Conservation (phyloP, 92 coral and sea anemone genomes). For the Chrysogorgia sp. region DNA sequence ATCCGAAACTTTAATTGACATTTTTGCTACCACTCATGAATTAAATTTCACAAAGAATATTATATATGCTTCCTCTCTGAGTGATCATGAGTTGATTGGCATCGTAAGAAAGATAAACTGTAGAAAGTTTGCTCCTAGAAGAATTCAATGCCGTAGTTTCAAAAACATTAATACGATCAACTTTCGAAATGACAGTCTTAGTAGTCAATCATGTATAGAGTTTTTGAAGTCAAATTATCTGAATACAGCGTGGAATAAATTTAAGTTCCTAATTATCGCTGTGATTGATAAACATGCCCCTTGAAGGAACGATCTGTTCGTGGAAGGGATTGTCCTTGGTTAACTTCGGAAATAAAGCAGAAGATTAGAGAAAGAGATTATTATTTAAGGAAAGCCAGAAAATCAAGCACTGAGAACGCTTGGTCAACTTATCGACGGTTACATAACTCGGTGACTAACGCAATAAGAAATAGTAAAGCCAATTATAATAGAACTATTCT, state of each 20-base stretch:
- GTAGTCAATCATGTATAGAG: too few relatives aligned
- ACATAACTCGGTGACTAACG: conserved; percentile 24
- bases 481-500: conserved; percentile 21
- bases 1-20: conserved; percentile 16
- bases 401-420: conserved; percentile 29
- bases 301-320: conserved; percentile 23
- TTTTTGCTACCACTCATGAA: conserved; percentile 26
- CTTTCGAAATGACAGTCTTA: not conserved
- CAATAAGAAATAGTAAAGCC: conserved; percentile 14
- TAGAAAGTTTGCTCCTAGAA: conserved; percentile 20
- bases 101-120: conserved; percentile 12
- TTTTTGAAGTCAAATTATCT: conserved; percentile 30
- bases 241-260: conserved; percentile 34
- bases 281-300: conserved; percentile 40
- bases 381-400: conserved; percentile 35
- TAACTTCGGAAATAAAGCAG: conserved; percentile 28
- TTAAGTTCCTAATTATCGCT: conserved; percentile 15
- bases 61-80: conserved; percentile 1
- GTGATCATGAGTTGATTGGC: conserved; percentile 33
- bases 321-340: conserved; percentile 36
- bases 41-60: conserved; percentile 17
- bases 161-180: not conserved
- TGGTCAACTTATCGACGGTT: conserved; percentile 42
- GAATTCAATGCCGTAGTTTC: too few relatives aligned
- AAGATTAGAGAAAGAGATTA: too few relatives aligned